phyloP scores from a whole-genome alignment of 2,888 invertebrate genomes.

The Helicoverpa assulta region DNA sequence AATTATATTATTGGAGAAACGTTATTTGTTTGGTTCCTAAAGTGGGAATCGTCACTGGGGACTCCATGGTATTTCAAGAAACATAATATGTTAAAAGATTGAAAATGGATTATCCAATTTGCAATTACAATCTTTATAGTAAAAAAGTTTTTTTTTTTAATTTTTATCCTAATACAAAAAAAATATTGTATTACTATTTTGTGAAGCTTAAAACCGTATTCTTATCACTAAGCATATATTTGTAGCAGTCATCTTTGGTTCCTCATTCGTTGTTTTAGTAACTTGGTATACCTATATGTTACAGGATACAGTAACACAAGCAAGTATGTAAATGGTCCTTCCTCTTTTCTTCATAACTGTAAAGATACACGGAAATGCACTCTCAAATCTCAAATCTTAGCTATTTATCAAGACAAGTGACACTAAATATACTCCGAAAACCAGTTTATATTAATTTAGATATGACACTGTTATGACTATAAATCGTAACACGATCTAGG shows the following conservation, averaged over 20 bases:
- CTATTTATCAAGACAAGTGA: constrained; percentile 38
- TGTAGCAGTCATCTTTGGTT: no score
- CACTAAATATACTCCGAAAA: constrained; percentile 31
- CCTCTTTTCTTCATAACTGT: constrained; percentile 1
- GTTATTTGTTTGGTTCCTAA: constrained; percentile 39
- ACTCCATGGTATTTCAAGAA: not conserved
- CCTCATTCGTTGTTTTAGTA: not conserved
- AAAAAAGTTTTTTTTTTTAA: constrained; percentile 18
- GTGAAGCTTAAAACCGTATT: not conserved
- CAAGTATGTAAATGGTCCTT: constrained; percentile 12
- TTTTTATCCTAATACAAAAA: constrained; percentile 4
- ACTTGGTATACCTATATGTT: not conserved
- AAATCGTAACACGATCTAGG: constrained; percentile 26
- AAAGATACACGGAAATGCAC: constrained; percentile 48
- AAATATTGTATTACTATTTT: constrained; percentile 1
- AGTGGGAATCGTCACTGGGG: constrained; percentile 19
- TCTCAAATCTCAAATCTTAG: constrained; percentile 17
- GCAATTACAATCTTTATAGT: constrained; percentile 19
- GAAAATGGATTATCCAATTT: constrained; percentile 10
- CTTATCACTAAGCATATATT: not conserved
- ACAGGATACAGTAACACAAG: not conserved
- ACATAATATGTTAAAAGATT: not conserved
- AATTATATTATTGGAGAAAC: constrained; percentile 37
- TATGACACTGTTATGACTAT: constrained; percentile 25
- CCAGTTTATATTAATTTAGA: constrained; percentile 47